Conservation (phyloP, 2,113 vertebrate species). For the Rhinolophus ferrumequinum region DNA sequence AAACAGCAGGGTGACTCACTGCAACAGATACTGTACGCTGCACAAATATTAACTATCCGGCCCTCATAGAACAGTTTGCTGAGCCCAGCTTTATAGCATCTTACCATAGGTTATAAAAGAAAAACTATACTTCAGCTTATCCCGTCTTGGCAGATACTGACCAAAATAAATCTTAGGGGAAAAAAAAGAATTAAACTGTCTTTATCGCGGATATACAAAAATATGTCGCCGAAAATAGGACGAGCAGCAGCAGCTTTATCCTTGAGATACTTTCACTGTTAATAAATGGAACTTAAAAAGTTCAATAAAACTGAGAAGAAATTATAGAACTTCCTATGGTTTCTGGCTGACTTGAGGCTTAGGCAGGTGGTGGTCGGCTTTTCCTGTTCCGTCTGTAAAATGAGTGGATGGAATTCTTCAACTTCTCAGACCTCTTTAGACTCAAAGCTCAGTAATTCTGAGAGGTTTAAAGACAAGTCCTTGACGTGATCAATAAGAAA, state of each 20-base stretch:
- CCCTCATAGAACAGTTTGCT: not conserved
- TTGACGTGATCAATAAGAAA: not conserved
- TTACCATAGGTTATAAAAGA: not conserved
- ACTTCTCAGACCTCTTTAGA: not conserved
- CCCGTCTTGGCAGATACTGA: not conserved
- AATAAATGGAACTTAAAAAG: not conserved
- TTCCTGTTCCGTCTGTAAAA: not conserved
- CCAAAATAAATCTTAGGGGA: not conserved
- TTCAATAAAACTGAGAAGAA: not conserved
- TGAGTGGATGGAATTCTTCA: not conserved
- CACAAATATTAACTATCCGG: not conserved
- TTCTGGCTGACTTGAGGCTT: not conserved
- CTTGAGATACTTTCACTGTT: not conserved
- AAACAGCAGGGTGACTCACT: not conserved
- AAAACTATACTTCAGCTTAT: not conserved
- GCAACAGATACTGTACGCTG: fast-evolving
- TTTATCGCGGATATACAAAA: not conserved
- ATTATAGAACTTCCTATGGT: not conserved
- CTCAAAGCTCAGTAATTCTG: not conserved
- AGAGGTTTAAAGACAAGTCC: not conserved
- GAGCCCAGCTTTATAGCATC: not conserved
- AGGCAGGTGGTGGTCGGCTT: not conserved
- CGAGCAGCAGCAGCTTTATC: not conserved
- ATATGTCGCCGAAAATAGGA: not conserved
- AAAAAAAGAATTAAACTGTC: not conserved